These are phyloP conservation scores for Chromoteleia sp. DNA, from an alignment of 2,888 invertebrate genomes.

Conservation along the genomic window DNA sequence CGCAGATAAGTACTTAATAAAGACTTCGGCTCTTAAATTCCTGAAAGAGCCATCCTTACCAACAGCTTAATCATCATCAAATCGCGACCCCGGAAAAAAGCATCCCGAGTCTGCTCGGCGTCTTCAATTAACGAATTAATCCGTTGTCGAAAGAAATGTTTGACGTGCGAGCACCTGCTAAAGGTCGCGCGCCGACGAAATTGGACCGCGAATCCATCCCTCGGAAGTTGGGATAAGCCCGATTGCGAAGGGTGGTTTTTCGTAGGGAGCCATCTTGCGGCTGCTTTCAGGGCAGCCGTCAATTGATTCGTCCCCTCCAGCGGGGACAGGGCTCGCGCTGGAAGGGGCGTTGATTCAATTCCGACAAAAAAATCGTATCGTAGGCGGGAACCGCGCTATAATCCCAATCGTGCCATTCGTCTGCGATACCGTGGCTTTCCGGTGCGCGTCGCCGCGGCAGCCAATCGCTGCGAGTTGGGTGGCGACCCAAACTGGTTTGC, in stretches of 20 bases:
- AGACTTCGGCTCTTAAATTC: constrained; percentile 26
- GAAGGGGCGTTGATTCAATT: constrained; percentile 83
- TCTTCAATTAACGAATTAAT: constrained; percentile 66
- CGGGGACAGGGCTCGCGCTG: constrained; percentile 48
- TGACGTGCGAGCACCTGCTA: constrained; percentile 50
- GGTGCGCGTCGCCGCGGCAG: constrained; percentile 66
- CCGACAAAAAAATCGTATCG: constrained; percentile 79
- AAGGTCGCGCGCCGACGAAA: constrained; percentile 59
- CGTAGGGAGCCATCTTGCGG: constrained; percentile 84
- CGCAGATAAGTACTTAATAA: constrained; percentile 39
- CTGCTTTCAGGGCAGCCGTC: constrained; percentile 81
- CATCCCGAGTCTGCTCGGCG: not conserved
- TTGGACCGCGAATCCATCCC: constrained; percentile 65
- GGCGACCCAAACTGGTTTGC: constrained; percentile 79
- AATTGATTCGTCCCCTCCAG: constrained; percentile 84
- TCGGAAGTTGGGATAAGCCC: constrained; percentile 56
- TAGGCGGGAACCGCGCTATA: constrained; percentile 76
- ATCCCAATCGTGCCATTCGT: constrained; percentile 75
- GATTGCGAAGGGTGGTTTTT: constrained; percentile 73
- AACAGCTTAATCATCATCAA: constrained; percentile 58
- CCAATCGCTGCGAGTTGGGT: constrained; percentile 80
- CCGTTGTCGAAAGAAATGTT: constrained; percentile 50
- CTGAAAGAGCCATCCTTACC: constrained; percentile 31
- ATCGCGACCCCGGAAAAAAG: constrained; percentile 24
- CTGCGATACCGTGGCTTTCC: constrained; percentile 72